Conservation (phyloP, 1,140 invertebrate genomes). For the Epicauta chinensis region DNA sequence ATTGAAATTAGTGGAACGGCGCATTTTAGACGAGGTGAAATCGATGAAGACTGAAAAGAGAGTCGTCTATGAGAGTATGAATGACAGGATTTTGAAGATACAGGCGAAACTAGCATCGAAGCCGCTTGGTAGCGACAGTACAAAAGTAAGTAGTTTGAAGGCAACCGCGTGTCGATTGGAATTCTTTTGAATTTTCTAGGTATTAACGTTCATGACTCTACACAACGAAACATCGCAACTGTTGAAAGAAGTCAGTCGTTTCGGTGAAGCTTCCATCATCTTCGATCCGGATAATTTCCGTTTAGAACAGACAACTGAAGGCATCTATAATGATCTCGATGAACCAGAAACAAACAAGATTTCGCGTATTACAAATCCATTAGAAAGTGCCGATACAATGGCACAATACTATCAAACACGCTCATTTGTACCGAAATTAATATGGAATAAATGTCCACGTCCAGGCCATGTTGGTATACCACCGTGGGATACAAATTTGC, state of each 20-base stretch:
- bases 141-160: no score
- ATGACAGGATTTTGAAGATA: conserved; percentile 7
- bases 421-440: conserved; percentile 46
- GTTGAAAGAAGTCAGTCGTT: conserved; percentile 48
- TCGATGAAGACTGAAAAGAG: conserved; percentile 29
- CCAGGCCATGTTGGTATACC: conserved; percentile 53
- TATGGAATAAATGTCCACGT: conserved; percentile 49
- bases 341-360: conserved; percentile 42
- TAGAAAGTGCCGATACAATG: conserved; percentile 45
- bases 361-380: conserved; percentile 41
- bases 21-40: conserved; percentile 36
- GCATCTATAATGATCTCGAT: conserved; percentile 45
- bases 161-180: no score
- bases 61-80: conserved; percentile 5
- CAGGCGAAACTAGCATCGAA: neutral
- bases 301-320: conserved; percentile 45
- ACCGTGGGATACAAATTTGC: conserved; percentile 50
- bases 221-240: conserved; percentile 48
- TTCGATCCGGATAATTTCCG: conserved; percentile 50
- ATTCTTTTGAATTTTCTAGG: conserved; percentile 1
- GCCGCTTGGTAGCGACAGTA: neutral
- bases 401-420: conserved; percentile 45
- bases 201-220: conserved; percentile 41
- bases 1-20: conserved; percentile 37
- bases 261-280: conserved; percentile 45